Conservation (phyloP, 1,140 invertebrate species). For the Mylabris phalerata region DNA sequence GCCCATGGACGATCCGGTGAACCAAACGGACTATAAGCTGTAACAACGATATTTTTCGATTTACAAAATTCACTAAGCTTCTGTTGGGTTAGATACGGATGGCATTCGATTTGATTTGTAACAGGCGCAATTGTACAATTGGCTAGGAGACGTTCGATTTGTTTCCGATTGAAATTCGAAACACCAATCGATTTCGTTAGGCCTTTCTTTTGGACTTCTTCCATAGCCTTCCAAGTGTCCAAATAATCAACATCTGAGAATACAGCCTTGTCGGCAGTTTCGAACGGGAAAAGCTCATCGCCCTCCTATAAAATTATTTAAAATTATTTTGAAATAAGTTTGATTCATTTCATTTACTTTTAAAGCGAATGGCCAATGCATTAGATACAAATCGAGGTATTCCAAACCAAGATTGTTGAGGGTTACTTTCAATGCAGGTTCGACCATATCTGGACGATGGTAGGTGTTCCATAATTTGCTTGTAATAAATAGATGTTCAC, state of each 20-base stretch:
- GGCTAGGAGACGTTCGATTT: slow-evolving; percentile 67
- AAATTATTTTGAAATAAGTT: background rate
- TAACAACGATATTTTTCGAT: slow-evolving; percentile 58
- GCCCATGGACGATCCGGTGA: slow-evolving; percentile 61
- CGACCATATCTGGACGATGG: slow-evolving; percentile 54
- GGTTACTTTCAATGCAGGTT: slow-evolving; percentile 53
- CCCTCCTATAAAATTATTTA: slow-evolving; percentile 44
- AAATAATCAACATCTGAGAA: slow-evolving; percentile 63
- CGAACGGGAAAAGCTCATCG: slow-evolving; percentile 52
- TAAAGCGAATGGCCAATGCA: slow-evolving; percentile 68
- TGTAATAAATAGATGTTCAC: slow-evolving; percentile 60
- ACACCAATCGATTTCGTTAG: slow-evolving; percentile 73
- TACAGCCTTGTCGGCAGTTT: slow-evolving; percentile 48
- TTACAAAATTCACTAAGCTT: slow-evolving; percentile 68
- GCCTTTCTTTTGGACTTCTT: slow-evolving; percentile 65
- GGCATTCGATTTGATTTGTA: slow-evolving; percentile 78
- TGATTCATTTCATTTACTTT: slow-evolving; percentile 24
- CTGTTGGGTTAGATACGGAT: slow-evolving; percentile 77
- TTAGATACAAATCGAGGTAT: slow-evolving; percentile 73
- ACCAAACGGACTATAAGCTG: slow-evolving; percentile 77
- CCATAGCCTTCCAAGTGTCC: slow-evolving; percentile 88
- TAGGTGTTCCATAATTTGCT: slow-evolving; percentile 66
- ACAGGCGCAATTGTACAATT: slow-evolving; percentile 66
- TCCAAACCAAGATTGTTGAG: slow-evolving; percentile 58
- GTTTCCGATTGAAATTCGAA: slow-evolving; percentile 84